Conservation (phyloP, 2,797 vertebrate species). For the Epinephelus coioides region DNA sequence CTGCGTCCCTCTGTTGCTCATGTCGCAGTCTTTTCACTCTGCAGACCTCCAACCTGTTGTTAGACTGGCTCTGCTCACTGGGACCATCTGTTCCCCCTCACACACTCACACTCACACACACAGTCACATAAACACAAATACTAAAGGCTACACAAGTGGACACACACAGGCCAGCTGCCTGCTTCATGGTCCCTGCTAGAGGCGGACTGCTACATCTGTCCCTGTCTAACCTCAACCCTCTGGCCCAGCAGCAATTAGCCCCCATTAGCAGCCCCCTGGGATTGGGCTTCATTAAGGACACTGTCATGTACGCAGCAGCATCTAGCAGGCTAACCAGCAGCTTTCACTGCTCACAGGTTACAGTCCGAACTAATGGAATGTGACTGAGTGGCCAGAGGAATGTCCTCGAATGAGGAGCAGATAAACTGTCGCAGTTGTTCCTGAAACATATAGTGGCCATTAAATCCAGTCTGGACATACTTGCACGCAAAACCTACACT, state of each 20-base stretch:
- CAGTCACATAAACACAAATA: slow-evolving; percentile 24
- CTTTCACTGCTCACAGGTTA: slow-evolving; percentile 61
- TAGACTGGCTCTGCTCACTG: slow-evolving; percentile 68
- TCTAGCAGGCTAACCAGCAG: slow-evolving; percentile 59
- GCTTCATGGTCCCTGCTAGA: slow-evolving; percentile 75
- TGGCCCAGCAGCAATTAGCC: slow-evolving; percentile 86
- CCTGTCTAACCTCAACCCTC: slow-evolving; percentile 81
- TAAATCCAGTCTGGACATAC: not conserved
- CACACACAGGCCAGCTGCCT: slow-evolving; percentile 78
- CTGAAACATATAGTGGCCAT: not conserved
- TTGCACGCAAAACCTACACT: not conserved
- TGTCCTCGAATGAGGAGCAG: not conserved
- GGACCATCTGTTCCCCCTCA: slow-evolving; percentile 86
- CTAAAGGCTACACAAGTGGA: slow-evolving; percentile 21
- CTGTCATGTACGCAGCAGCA: slow-evolving; percentile 66
- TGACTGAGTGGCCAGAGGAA: slow-evolving; percentile 30
- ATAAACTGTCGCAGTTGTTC: slow-evolving; percentile 2
- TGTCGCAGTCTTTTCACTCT: slow-evolving; percentile 78
- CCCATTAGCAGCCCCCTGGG: slow-evolving; percentile 83
- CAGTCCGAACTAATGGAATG: slow-evolving; percentile 63
- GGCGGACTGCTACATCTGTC: slow-evolving; percentile 84
- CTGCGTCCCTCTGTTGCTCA: slow-evolving; percentile 73
- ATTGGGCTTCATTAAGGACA: slow-evolving; percentile 82
- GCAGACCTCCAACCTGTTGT: slow-evolving; percentile 82
- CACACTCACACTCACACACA: slow-evolving; percentile 44